phyloP scores from a whole-genome alignment of 2,113 vertebrate species.

The Sminthopsis crassicaudata region DNA sequence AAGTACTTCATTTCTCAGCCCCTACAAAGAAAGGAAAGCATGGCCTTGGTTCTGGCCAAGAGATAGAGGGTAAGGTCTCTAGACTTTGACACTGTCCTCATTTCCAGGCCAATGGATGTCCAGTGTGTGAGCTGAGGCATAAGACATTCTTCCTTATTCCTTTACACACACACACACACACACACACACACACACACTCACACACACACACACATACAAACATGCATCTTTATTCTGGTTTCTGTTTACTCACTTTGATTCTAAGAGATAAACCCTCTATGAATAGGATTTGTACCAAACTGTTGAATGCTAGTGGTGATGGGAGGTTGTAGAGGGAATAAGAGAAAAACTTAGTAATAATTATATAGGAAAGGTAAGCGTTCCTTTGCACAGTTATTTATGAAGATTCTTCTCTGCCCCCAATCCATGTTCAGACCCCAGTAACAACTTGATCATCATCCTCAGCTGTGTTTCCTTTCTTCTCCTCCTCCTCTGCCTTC shows the following conservation, averaged over 20 bases:
- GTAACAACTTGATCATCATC: neutral
- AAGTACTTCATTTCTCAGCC: neutral
- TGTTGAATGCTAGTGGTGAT: accelerated
- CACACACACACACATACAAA: too few relatives aligned
- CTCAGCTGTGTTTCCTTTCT: neutral
- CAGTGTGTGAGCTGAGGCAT: neutral
- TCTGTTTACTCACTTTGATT: neutral
- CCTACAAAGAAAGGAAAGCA: neutral
- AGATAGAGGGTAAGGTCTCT: neutral
- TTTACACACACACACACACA: neutral
- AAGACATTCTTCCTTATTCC: neutral
- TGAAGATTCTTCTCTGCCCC: neutral
- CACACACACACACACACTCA: too few relatives aligned
- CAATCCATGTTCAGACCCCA: neutral
- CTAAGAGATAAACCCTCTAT: neutral
- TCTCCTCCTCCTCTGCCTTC: neutral
- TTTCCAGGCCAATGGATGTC: neutral
- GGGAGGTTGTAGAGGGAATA: neutral
- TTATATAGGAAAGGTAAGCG: neutral
- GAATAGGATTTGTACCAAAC: neutral
- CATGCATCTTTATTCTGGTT: neutral
- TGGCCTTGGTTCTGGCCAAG: neutral
- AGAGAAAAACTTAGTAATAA: neutral
- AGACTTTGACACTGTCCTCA: neutral
- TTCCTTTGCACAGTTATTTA: neutral